Conservation (phyloP, 2,888 invertebrate genomes). For the Tanypteryx hageni region DNA sequence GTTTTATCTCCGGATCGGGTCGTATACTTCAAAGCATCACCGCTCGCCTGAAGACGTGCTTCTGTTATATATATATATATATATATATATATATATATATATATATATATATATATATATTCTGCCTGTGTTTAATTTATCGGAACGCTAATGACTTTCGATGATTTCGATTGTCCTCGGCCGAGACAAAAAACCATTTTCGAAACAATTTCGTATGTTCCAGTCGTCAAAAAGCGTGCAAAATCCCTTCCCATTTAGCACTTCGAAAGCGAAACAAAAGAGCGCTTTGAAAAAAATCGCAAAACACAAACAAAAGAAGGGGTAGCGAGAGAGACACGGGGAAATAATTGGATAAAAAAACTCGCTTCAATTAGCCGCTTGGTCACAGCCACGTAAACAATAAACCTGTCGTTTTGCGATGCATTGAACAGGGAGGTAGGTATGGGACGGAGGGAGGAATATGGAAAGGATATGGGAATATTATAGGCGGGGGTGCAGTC, state of each 20-base stretch:
- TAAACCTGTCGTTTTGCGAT: conserved; percentile 55
- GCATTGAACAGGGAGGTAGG: background rate
- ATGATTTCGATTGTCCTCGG: background rate
- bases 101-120: too few relatives aligned
- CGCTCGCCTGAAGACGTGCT: background rate
- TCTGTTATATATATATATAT: background rate
- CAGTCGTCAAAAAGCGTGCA: background rate
- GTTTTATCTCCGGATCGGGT: too few relatives aligned
- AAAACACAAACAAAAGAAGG: background rate
- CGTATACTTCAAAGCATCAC: background rate
- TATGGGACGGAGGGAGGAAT: background rate
- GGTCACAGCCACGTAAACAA: conserved; percentile 53
- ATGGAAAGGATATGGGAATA: background rate
- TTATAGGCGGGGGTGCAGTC: background rate
- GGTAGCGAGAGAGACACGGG: background rate
- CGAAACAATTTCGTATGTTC: background rate
- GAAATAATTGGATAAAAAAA: background rate
- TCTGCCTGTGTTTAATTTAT: background rate
- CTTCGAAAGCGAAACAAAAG: conserved; percentile 10
- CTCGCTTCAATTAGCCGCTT: conserved; percentile 44
- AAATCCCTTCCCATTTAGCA: conserved; percentile 20
- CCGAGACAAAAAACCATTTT: background rate
- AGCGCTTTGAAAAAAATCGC: background rate
- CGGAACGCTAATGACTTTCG: background rate
- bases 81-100: too few relatives aligned